Conservation (phyloP, 2,888 invertebrate genomes). For the Cerceris ruficornis region DNA sequence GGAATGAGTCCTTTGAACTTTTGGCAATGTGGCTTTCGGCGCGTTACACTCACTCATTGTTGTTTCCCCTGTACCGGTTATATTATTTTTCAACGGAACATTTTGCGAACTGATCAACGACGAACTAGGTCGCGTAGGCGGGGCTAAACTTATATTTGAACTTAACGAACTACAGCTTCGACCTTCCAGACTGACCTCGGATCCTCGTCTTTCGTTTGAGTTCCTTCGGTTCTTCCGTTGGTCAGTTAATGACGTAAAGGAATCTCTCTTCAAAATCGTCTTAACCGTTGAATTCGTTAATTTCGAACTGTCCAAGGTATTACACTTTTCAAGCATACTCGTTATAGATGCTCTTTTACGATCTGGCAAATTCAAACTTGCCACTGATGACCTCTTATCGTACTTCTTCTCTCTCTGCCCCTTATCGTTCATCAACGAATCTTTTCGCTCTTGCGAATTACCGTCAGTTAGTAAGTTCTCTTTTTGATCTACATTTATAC, state of each 20-base stretch:
- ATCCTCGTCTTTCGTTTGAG: conserved; percentile 60
- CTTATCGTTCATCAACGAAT: conserved; percentile 26
- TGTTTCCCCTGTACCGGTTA: conserved; percentile 58
- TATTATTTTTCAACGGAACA: conserved; percentile 63
- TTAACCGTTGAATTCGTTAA: conserved; percentile 60
- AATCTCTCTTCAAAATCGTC: conserved; percentile 70
- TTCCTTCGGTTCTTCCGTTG: conserved; percentile 54
- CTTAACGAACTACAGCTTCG: conserved; percentile 71
- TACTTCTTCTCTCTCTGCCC: conserved; percentile 55
- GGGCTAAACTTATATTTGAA: conserved; percentile 67
- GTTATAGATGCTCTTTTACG: conserved; percentile 68
- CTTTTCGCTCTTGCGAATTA: conserved; percentile 43
- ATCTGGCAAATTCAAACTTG: conserved; percentile 73
- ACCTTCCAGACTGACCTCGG: conserved; percentile 71
- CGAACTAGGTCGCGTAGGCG: conserved; percentile 75
- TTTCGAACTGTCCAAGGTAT: conserved; percentile 71
- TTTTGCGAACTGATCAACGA: conserved; percentile 73
- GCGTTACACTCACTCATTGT: conserved; percentile 50
- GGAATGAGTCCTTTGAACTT: conserved; percentile 71
- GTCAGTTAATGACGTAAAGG: conserved; percentile 73
- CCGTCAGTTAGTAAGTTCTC: conserved; percentile 37
- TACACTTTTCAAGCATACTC: conserved; percentile 73
- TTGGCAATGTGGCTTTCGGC: conserved; percentile 63
- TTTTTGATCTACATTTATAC: conserved; percentile 31
- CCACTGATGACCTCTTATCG: conserved; percentile 72